These are phyloP conservation scores for Crotalus tigris DNA, from an alignment of 2,113 vertebrate genomes.

Conservation along the genomic window DNA sequence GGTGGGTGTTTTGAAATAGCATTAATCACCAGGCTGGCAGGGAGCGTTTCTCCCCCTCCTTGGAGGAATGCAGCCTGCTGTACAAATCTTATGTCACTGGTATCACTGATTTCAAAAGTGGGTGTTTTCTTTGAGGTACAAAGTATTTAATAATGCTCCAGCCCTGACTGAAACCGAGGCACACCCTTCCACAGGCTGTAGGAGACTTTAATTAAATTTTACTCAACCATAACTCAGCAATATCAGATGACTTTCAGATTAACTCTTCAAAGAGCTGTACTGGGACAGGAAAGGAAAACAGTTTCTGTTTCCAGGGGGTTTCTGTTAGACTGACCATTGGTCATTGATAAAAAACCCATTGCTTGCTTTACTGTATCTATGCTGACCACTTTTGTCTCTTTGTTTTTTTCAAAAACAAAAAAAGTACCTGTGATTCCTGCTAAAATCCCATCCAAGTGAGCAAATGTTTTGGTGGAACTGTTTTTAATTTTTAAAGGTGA, in stretches of 20 bases:
- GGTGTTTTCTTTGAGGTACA: slow-evolving; percentile 55
- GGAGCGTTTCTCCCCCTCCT: slow-evolving; percentile 20
- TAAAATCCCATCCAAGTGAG: neutral
- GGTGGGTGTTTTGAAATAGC: slow-evolving; percentile 48
- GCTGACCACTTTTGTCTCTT: neutral
- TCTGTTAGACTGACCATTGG: neutral
- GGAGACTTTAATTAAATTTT: slow-evolving; percentile 44
- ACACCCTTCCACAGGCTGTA: slow-evolving; percentile 45
- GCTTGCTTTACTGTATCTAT: neutral
- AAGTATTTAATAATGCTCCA: slow-evolving; percentile 54
- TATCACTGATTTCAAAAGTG: slow-evolving; percentile 54
- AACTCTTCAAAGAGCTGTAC: slow-evolving; percentile 3
- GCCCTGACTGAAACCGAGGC: slow-evolving; percentile 58
- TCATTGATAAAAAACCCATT: neutral
- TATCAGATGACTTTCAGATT: slow-evolving; percentile 28
- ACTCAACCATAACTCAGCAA: slow-evolving; percentile 39
- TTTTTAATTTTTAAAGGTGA: neutral
- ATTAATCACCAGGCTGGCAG: slow-evolving; percentile 42
- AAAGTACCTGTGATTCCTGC: neutral
- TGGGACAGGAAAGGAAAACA: neutral
- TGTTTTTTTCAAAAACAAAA: neutral
- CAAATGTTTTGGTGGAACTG: neutral
- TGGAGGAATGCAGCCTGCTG: slow-evolving; percentile 29
- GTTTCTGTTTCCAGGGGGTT: neutral
- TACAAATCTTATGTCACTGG: slow-evolving; percentile 37